Base-by-base conservation (phyloP, 2,888 invertebrate species). In the Labia minor region DNA sequence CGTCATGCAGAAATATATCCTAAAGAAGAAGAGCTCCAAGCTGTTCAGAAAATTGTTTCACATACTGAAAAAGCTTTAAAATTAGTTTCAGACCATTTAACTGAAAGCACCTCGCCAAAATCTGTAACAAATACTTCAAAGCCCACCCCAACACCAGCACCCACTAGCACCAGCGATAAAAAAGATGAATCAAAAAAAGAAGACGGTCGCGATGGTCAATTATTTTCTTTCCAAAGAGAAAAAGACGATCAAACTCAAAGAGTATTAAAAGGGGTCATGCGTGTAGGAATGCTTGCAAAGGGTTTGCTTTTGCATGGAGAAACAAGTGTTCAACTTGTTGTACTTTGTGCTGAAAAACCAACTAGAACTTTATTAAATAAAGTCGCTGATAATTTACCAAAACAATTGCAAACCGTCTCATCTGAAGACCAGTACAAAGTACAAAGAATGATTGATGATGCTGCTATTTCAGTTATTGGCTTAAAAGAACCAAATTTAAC, bases 1-100 rank as follows among this genome's bases (percentile, higher is more conserved):
- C 90, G 92, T 74, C 97, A 98, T 78, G 88, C 91, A 0, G 90
- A 90, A 70, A 94, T 99, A 73, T 96, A 95, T 81, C 97, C 97
- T 0, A 86, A 88, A 74, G 95, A 95, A 78, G 87, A 86, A 72
- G 93, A 96, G 80, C 80, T 93, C 70, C 88, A 89, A 77, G 86
- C 88, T 67, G 92, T 97, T 68, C 96, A 97, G 78, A 89, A 90
- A 73, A 90, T 92, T 71, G 95, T 97, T 14, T 90, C 91, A 1
- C 90, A 93, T 76, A 92, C 94, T 18, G 98, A 99, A 80, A 88
- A 90, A 70, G 93, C 95, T 33, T 83, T 99, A 70, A 98, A 97
- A 80, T 85, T 89, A 73, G 95, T 97, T 1, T 95, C 95, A 0
- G 97, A 98, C 79, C 84, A 89, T 69, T 83, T 95, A 73, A 87